A percentile compares a stretch with the other conserved stretches of the same genome.
These are phyloP conservation scores for Drosophila picticornis DNA, from an alignment of 2,888 invertebrate genomes.

Conservation along the genomic window DNA sequence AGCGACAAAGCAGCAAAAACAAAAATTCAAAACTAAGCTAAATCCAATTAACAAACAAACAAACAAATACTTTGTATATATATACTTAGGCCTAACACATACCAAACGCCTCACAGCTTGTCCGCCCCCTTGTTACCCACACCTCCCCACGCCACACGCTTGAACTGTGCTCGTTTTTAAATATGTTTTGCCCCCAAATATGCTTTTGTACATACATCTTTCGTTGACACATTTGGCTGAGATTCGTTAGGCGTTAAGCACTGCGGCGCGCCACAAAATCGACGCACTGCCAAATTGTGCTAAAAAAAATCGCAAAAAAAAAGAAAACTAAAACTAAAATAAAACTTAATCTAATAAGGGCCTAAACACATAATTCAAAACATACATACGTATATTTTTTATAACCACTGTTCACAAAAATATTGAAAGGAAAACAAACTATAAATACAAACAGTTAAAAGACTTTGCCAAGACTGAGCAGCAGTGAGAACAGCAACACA, in stretches of 20 bases:
- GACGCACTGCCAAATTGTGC: constrained; percentile 72
- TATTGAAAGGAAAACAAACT: constrained; percentile 25
- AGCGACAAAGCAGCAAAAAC: constrained; percentile 59
- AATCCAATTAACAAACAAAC: constrained; percentile 27
- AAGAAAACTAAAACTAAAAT: constrained; percentile 1
- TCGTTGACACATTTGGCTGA: constrained; percentile 63
- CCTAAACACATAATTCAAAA: constrained; percentile 46
- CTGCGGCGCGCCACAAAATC: constrained; percentile 62
- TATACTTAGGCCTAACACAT: constrained; percentile 43
- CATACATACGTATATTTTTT: constrained; percentile 63
- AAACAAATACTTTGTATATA: constrained; percentile 52
- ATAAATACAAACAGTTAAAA: constrained; percentile 59
- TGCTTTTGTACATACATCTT: constrained; percentile 66
- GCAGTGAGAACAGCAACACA: constrained; percentile 58
- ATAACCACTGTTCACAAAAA: constrained; percentile 63
- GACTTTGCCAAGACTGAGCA: constrained; percentile 78
- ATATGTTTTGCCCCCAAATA: constrained; percentile 10
- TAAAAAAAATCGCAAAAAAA: constrained; percentile 15
- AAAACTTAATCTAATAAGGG: constrained; percentile 43
- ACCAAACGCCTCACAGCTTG: constrained; percentile 11
- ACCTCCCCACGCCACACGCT: constrained; percentile 3
- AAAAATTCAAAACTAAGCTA: constrained; percentile 58
- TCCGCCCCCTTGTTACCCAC: neutral
- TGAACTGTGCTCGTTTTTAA: constrained; percentile 24
- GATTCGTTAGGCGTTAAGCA: constrained; percentile 54